Base-by-base conservation (phyloP, 2,113 vertebrate genomes). In the Henicopernis longicauda region DNA sequence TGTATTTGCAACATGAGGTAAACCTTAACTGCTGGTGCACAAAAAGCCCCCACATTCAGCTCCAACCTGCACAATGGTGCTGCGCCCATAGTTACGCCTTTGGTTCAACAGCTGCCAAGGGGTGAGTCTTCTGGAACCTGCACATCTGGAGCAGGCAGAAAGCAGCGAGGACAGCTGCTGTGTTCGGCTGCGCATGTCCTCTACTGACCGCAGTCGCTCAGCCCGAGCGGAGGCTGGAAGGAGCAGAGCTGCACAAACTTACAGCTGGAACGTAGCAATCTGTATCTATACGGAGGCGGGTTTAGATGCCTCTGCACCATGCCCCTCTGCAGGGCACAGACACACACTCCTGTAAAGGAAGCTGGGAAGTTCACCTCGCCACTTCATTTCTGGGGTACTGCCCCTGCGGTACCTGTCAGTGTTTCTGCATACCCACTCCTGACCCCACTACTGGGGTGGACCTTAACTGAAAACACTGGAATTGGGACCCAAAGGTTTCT, bases 281-380 rank as follows among this genome's bases (percentile, higher is more conserved):
- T 1, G 0, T 44, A 11, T 31, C 59, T 78, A 4, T 34, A 29
- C 0, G 0, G 50, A 50, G 23, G 12, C 0, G 3, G 29, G 6
- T 44, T 62, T 16, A 62, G 55, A 34, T 49, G 73, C 32, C 52
- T 50, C 42, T 78, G 62, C 34, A 54, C 13, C 4, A 0, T n/a
- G 36, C 21, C 23, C 9, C 22, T 26, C 52, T 32, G 13, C 77
- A 66, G n/a, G 27, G 32, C 47, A n/a, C 49, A 47, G 54, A 13
- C 13, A 42, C 47, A 11, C 16, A 3, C 13, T 58, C 40, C 25
- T 55, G 52, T 19, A 15, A 40, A n/a, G 23, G 67, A 88, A 47
- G 23, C 26, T 1, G 0, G 27, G 5, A 71, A 49, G 40, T 20
- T 65, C 31, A 19, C 31, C 14, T 72, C 2, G 1, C 23, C 1